A percentile compares a stretch with the other conserved stretches of the same genome.
Conservation (phyloP, 2,113 vertebrate species). For the Puntigrus tetrazona region DNA sequence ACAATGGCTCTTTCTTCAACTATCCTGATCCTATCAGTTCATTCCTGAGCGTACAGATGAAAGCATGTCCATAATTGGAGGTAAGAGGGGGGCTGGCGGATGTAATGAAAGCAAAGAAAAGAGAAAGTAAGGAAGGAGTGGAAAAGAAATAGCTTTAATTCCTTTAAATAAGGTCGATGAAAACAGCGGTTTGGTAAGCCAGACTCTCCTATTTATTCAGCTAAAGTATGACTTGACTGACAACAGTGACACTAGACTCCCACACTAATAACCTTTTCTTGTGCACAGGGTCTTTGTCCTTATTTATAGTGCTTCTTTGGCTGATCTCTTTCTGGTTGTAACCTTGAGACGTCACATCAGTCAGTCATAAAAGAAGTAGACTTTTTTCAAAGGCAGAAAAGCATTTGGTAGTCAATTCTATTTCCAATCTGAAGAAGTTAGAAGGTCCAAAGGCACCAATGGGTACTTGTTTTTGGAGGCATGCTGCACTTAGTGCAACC, state of each 20-base stretch:
- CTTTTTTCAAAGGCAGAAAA: background rate
- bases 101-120: slow-evolving; percentile 71
- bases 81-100: slow-evolving; percentile 64
- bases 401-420: background rate
- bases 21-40: slow-evolving; percentile 77
- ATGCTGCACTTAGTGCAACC: background rate
- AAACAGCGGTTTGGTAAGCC: slow-evolving; percentile 62
- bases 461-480: background rate
- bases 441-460: background rate
- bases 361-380: background rate
- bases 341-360: slow-evolving; percentile 9
- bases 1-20: slow-evolving; percentile 78
- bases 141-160: slow-evolving; percentile 73
- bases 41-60: slow-evolving; percentile 77
- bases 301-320: slow-evolving; percentile 57
- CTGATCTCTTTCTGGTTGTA: background rate
- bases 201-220: slow-evolving; percentile 26
- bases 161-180: slow-evolving; percentile 74
- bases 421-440: background rate
- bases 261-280: slow-evolving; percentile 74
- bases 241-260: slow-evolving; percentile 70
- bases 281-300: slow-evolving; percentile 56
- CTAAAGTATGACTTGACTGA: slow-evolving; percentile 67
- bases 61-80: slow-evolving; percentile 77
- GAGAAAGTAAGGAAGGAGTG: slow-evolving; percentile 62